phyloP scores from a whole-genome alignment of 2,888 invertebrate species.

The Crossocerus cetratus region DNA sequence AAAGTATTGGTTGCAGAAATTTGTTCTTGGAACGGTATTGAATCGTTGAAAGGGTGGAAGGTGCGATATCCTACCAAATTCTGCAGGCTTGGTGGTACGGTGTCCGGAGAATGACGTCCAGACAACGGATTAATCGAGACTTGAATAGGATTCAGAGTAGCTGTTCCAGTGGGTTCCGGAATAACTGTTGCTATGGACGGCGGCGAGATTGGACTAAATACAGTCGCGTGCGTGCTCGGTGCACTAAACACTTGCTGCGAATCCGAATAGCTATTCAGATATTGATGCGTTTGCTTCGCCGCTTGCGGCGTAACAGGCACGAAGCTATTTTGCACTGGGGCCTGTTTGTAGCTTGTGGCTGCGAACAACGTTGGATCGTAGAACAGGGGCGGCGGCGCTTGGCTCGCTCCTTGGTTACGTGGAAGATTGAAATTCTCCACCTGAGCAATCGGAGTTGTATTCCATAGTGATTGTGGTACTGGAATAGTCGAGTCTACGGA shows the following conservation, averaged over 20 bases:
- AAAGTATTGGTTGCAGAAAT: background rate
- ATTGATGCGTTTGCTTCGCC: constrained; percentile 30
- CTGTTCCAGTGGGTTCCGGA: constrained; percentile 71
- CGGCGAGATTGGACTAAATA: constrained; percentile 39
- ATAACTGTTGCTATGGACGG: constrained; percentile 51
- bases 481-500: background rate
- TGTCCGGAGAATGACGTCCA: constrained; percentile 59
- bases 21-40: no score
- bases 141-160: constrained; percentile 71
- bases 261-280: constrained; percentile 21
- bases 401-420: constrained; percentile 4
- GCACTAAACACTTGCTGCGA: constrained; percentile 23
- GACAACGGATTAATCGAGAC: constrained; percentile 65
- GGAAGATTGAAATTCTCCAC: background rate
- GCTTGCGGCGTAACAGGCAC: constrained; percentile 12
- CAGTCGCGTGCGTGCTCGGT: constrained; percentile 8
- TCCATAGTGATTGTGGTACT: constrained; percentile 22
- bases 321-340: constrained; percentile 8
- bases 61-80: constrained; percentile 64
- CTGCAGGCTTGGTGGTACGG: constrained; percentile 69
- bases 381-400: constrained; percentile 50
- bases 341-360: constrained; percentile 16
- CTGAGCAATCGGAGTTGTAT: constrained; percentile 7
- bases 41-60: no score
- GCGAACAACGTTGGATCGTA: constrained; percentile 64